phyloP scores from a whole-genome alignment of 2,113 vertebrate genomes.

The Callipepla californica region DNA sequence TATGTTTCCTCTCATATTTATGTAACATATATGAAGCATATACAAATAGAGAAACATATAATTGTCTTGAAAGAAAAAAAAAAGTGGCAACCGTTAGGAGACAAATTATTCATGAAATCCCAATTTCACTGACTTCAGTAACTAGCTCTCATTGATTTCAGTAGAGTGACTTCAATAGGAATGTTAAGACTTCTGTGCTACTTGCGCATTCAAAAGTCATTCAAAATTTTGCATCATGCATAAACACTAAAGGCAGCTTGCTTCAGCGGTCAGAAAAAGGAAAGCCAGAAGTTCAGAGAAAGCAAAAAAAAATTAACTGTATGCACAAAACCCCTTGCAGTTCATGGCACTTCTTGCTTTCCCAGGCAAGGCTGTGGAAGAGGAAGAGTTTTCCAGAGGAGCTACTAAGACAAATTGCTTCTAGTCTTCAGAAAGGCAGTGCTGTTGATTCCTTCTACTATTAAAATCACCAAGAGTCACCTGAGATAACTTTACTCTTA shows the following conservation, averaged over 20 bases:
- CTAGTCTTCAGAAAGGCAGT: neutral
- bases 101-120: neutral
- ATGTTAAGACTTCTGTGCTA: neutral
- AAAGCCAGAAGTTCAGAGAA: neutral
- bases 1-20: neutral
- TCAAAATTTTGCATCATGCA: neutral
- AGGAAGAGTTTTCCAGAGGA: neutral
- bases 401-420: neutral
- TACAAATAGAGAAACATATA: neutral
- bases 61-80: neutral
- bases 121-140: neutral
- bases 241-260: neutral
- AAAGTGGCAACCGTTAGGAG: neutral
- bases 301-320: neutral
- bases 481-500: neutral
- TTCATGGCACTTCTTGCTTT: neutral
- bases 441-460: neutral
- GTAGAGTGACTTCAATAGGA: neutral
- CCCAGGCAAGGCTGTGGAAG: neutral
- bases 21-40: neutral
- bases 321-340: neutral
- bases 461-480: neutral
- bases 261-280: neutral
- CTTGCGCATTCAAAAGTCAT: neutral
- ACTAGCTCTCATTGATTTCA: conserved; percentile 10